These are phyloP conservation scores for Picathartes gymnocephalus DNA, from an alignment of 2,113 vertebrate species.

Conservation along the genomic window DNA sequence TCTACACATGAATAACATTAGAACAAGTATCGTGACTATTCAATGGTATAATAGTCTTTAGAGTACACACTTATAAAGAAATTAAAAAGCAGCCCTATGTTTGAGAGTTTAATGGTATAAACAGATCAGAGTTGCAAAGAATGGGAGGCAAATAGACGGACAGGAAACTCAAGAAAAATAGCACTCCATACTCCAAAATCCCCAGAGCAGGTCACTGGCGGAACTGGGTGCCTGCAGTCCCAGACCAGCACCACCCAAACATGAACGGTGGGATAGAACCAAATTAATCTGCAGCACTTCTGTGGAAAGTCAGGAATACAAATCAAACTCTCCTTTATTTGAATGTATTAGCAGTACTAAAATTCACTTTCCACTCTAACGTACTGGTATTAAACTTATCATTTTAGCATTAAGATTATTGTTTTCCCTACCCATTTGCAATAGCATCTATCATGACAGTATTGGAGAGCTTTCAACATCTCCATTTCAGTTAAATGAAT, in stretches of 20 bases:
- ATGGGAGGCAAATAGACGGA: neutral
- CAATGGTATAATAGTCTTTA: neutral
- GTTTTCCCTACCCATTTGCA: slow-evolving; percentile 24
- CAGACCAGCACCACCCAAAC: neutral
- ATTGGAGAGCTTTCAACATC: slow-evolving; percentile 19
- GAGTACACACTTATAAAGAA: neutral
- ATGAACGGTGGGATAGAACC: neutral
- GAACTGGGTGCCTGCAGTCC: neutral
- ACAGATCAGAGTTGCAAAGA: neutral
- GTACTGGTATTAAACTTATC: neutral
- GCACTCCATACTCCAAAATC: neutral
- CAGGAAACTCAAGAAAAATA: neutral
- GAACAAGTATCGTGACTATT: neutral
- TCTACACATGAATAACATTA: neutral
- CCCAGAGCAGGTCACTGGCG: neutral
- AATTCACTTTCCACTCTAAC: neutral
- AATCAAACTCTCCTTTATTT: slow-evolving; percentile 16
- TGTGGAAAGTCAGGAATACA: neutral
- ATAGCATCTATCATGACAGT: slow-evolving; percentile 13
- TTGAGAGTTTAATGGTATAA: slow-evolving; percentile 12
- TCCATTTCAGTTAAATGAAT: slow-evolving; percentile 24
- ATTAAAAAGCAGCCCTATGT: neutral
- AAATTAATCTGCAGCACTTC: neutral
- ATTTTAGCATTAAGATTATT: slow-evolving; percentile 39
- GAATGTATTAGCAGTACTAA: neutral